Conservation (phyloP, 1,140 invertebrate species). For the Lordiphosa collinella region DNA sequence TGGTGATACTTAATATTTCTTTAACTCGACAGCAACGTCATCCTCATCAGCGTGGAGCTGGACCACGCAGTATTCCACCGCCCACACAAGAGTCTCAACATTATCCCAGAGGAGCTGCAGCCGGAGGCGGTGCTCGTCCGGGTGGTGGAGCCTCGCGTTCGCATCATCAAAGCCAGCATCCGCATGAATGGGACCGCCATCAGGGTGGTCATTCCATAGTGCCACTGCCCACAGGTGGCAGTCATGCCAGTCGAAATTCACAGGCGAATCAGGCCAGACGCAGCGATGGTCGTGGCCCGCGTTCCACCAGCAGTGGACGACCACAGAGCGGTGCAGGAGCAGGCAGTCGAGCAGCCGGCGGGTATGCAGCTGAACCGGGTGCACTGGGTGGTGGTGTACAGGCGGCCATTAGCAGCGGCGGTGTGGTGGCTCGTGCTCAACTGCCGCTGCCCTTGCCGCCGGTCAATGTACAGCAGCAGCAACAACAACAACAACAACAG, state of each 20-base stretch:
- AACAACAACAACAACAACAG: conserved; percentile 56
- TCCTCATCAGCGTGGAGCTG: conserved; percentile 79
- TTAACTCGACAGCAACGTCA: conserved; percentile 80
- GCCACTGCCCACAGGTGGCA: conserved; percentile 61
- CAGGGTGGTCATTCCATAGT: conserved; percentile 66
- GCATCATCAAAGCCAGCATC: conserved; percentile 54
- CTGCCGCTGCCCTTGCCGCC: conserved; percentile 74
- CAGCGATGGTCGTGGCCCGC: conserved; percentile 57
- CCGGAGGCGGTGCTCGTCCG: conserved; percentile 28
- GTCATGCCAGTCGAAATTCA: conserved; percentile 56
- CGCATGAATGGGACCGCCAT: conserved; percentile 75
- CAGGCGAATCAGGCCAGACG: conserved; percentile 62
- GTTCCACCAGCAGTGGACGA: conserved; percentile 80
- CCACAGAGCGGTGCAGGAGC: conserved; percentile 36
- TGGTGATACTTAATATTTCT: conserved; percentile 36
- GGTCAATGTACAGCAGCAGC: conserved; percentile 55
- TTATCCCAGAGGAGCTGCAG: conserved; percentile 44
- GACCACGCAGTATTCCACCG: conserved; percentile 81
- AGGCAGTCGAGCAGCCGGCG: conserved; percentile 62
- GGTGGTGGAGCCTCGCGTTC: conserved; percentile 31
- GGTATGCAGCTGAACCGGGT: conserved; percentile 72
- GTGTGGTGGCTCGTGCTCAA: conserved; percentile 68
- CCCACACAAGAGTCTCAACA: conserved; percentile 71
- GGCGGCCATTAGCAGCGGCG: conserved; percentile 68
- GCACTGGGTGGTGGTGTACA: conserved; percentile 68